Evolutionary conservation across 2,113 vertebrate species (phyloP).

Genomic region (Tyrannus savana): DNA sequence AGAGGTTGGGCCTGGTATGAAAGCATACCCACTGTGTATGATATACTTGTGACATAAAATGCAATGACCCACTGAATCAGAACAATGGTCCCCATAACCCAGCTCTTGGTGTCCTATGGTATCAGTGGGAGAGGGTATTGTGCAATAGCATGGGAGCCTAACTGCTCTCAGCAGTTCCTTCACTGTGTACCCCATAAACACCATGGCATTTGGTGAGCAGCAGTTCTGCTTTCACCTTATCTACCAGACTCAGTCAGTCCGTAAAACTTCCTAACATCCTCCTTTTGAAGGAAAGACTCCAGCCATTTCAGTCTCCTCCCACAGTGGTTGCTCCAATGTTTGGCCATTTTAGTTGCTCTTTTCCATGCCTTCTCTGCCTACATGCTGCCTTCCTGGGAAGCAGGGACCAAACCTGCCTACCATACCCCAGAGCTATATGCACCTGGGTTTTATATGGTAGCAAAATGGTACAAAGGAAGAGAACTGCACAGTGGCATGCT

Average conservation of each 20-base stretch:
- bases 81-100: background rate
- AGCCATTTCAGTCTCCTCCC: background rate
- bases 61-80: background rate
- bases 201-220: background rate
- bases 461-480: background rate
- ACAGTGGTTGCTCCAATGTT: background rate
- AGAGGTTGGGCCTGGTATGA: background rate
- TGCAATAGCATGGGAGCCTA: rapidly evolving
- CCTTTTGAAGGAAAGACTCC: background rate
- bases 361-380: background rate
- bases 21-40: background rate
- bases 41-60: background rate
- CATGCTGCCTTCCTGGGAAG: background rate
- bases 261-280: background rate
- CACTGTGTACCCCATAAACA: background rate
- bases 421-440: background rate
- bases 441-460: background rate
- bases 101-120: background rate
- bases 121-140: background rate
- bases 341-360: background rate
- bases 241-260: background rate
- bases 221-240: background rate
- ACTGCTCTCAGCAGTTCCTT: background rate
- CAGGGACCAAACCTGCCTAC: background rate
- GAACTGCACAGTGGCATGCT: background rate